Evolutionary conservation across 2,797 vertebrate species (phyloP).

Genomic region (Pseudochromis fuscus): DNA sequence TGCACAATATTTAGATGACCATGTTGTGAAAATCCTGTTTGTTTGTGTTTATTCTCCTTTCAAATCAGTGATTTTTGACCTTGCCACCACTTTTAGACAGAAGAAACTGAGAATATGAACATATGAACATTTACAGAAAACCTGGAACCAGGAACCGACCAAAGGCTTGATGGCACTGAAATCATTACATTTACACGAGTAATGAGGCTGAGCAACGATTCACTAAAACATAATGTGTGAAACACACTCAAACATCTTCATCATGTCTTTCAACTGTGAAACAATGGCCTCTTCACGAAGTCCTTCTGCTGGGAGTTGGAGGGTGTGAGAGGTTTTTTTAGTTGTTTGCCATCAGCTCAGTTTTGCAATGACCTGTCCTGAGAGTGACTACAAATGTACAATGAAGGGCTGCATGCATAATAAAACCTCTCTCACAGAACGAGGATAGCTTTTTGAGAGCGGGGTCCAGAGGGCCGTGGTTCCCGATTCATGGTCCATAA

Average conservation of each 20-base stretch:
- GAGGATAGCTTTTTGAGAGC: conserved; percentile 49
- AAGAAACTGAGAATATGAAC: neutral
- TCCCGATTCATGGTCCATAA: conserved; percentile 73
- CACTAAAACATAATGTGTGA: neutral
- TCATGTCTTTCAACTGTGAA: conserved; percentile 8
- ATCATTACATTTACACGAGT: neutral
- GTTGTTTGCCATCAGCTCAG: conserved; percentile 50
- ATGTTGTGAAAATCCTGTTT: neutral
- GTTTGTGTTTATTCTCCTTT: neutral
- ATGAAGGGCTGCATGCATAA: conserved; percentile 66
- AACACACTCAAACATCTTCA: neutral
- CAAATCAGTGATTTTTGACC: neutral
- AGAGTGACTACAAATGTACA: conserved; percentile 42
- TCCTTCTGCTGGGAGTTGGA: conserved; percentile 47
- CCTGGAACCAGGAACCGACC: neutral
- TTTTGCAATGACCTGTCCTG: conserved; percentile 36
- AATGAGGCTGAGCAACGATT: neutral
- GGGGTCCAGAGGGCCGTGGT: conserved; percentile 45
- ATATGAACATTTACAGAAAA: neutral
- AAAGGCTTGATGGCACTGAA: neutral
- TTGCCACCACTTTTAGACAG: neutral
- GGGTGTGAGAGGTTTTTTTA: conserved; percentile 60
- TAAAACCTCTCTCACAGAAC: conserved; percentile 73
- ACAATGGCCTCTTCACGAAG: conserved; percentile 62
- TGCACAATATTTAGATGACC: neutral